phyloP scores from a whole-genome alignment of 2,797 vertebrate species.

The Eupleurogrammus muticus region DNA sequence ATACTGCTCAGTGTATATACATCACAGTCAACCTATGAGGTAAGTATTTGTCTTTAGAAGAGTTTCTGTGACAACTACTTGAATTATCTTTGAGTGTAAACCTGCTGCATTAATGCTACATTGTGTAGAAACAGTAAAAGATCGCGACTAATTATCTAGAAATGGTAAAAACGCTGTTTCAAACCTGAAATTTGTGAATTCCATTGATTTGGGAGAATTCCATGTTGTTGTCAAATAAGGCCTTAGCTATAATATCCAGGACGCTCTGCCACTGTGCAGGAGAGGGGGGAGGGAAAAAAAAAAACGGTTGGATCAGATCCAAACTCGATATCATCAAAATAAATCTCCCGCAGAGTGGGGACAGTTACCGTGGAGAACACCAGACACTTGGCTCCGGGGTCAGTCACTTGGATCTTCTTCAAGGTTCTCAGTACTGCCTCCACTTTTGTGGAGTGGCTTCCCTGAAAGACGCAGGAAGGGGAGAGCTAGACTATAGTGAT shows the following conservation, averaged over 20 bases:
- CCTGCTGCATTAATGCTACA: background rate
- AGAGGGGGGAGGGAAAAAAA: background rate
- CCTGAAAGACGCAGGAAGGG: constrained; percentile 77
- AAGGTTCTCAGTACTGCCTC: constrained; percentile 96
- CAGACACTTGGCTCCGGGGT: constrained; percentile 94
- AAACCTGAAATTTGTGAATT: constrained; percentile 97
- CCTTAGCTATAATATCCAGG: constrained; percentile 98
- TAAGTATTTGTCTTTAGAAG: too few relatives aligned
- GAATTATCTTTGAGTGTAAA: background rate
- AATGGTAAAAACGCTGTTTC: background rate
- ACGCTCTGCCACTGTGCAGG: constrained; percentile 94
- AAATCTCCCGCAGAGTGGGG: constrained; percentile 18
- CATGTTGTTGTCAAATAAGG: constrained; percentile 96
- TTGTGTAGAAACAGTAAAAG: background rate
- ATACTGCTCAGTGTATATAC: too few relatives aligned
- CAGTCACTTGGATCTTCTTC: constrained; percentile 92
- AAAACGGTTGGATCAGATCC: constrained; percentile 29
- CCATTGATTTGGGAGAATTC: constrained; percentile 97
- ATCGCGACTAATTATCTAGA: background rate
- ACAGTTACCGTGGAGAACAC: constrained; percentile 96
- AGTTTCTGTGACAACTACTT: background rate
- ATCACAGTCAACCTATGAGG: too few relatives aligned
- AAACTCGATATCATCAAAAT: constrained; percentile 11
- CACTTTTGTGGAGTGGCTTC: constrained; percentile 99
- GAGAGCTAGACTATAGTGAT: background rate